phyloP scores from a whole-genome alignment of 2,113 vertebrate species.

The Pipa parva region DNA sequence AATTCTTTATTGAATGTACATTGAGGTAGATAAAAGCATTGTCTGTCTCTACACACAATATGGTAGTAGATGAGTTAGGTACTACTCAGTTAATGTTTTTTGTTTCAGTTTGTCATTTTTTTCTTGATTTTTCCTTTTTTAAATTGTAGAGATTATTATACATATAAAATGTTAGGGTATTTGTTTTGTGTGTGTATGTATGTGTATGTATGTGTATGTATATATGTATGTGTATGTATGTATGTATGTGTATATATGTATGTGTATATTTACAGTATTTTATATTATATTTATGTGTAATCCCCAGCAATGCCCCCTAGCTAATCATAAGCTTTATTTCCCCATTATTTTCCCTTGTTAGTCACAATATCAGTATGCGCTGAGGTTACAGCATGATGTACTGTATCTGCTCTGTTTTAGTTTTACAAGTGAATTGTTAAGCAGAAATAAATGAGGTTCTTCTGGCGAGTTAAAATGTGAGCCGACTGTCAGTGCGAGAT shows the following conservation, averaged over 20 bases:
- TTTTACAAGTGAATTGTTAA: slow-evolving; percentile 69
- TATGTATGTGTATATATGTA: background rate
- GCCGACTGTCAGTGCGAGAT: slow-evolving; percentile 72
- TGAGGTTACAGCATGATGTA: slow-evolving; percentile 66
- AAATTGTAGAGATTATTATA: too few species aligned
- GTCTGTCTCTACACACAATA: too few species aligned
- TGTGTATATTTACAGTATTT: background rate
- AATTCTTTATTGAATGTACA: too few species aligned
- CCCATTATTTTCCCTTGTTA: slow-evolving; percentile 63
- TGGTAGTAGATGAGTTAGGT: too few species aligned
- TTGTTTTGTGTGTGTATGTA: background rate
- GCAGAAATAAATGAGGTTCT: slow-evolving; percentile 76
- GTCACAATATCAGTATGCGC: slow-evolving; percentile 61
- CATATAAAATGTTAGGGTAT: background rate
- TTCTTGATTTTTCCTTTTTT: too few species aligned
- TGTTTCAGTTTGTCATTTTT: too few species aligned
- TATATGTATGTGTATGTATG: background rate
- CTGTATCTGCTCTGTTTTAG: slow-evolving; percentile 67
- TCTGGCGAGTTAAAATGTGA: slow-evolving; percentile 66
- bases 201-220: background rate
- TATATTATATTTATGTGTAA: background rate
- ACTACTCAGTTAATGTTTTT: too few species aligned
- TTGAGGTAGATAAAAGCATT: too few species aligned
- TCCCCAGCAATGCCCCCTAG: slow-evolving; percentile 40
- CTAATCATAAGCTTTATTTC: slow-evolving; percentile 58